A percentile compares a stretch with the other conserved stretches of the same genome.
These are phyloP conservation scores for Decapterus maruadsi DNA, from an alignment of 2,797 vertebrate species.

Conservation along the genomic window DNA sequence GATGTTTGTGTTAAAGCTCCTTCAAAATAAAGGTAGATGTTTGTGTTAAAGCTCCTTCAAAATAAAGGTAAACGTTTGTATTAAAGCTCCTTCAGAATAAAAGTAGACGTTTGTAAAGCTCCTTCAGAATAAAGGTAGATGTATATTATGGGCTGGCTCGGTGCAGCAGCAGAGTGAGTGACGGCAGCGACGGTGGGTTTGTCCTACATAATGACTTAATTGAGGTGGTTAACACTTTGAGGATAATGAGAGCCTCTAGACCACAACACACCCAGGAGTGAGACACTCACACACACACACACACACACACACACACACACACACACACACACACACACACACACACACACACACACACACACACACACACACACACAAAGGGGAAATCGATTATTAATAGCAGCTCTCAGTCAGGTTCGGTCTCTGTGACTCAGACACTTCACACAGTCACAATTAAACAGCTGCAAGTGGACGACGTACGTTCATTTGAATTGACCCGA, in stretches of 20 bases:
- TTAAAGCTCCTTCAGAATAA: no score
- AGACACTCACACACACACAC: neutral
- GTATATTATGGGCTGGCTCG: no score
- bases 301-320: slow-evolving; percentile 9
- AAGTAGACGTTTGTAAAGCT: no score
- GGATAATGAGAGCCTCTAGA: slow-evolving; percentile 69
- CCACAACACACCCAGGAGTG: slow-evolving; percentile 51
- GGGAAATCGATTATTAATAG: neutral
- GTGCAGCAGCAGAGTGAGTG: slow-evolving; percentile 7
- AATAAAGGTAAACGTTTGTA: no score
- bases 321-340: slow-evolving; percentile 25
- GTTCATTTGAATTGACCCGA: neutral
- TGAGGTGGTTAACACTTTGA: slow-evolving; percentile 69
- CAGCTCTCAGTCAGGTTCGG: neutral
- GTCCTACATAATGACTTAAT: slow-evolving; percentile 75
- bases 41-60: no score
- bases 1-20: no score
- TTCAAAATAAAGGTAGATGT: no score
- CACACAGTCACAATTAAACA: neutral
- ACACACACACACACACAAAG: neutral
- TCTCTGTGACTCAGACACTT: slow-evolving; percentile 9
- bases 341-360: slow-evolving; percentile 9
- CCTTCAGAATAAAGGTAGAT: no score
- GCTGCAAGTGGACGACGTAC: neutral
- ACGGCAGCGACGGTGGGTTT: slow-evolving; percentile 23